A percentile compares a stretch with the other conserved stretches of the same genome.
These are phyloP conservation scores for Petrophora chlorosata DNA, from an alignment of 2,888 invertebrate species.

Conservation along the genomic window DNA sequence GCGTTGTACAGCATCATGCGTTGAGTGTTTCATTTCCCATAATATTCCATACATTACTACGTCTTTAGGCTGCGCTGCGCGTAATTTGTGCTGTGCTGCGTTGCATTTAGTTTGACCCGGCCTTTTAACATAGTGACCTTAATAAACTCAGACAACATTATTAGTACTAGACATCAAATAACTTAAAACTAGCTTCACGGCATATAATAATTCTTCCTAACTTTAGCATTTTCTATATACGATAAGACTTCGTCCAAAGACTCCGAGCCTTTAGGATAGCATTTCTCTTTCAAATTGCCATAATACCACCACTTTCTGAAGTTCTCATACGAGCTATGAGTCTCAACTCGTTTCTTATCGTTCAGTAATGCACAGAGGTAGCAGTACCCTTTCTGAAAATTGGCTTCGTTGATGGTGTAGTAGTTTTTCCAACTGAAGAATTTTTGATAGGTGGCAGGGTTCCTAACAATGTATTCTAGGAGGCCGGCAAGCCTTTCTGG, in stretches of 20 bases:
- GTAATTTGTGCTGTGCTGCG: no score
- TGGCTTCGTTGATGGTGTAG: constrained; percentile 51
- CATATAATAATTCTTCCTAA: constrained; percentile 6
- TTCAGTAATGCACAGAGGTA: constrained; percentile 59
- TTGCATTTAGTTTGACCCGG: no score
- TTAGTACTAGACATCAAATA: no score
- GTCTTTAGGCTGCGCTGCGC: no score
- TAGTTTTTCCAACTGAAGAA: constrained; percentile 60
- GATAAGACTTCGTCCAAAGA: constrained; percentile 37
- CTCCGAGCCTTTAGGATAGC: constrained; percentile 50
- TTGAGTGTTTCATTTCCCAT: no score
- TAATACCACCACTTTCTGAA: constrained; percentile 69
- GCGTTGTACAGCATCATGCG: no score
- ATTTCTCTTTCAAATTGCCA: constrained; percentile 43
- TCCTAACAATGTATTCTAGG: constrained; percentile 49
- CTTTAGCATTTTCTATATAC: constrained; percentile 31
- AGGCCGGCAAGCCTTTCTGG: constrained; percentile 50
- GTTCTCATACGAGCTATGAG: constrained; percentile 40
- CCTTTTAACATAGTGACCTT: no score
- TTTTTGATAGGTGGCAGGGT: constrained; percentile 47
- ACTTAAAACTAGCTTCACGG: neutral
- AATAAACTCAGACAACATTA: no score
- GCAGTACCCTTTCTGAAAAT: constrained; percentile 53
- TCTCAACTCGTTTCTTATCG: constrained; percentile 36
- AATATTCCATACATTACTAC: no score